Evolutionary conservation across 2,888 invertebrate species (phyloP).

Genomic region (Stomorhina lunata): DNA sequence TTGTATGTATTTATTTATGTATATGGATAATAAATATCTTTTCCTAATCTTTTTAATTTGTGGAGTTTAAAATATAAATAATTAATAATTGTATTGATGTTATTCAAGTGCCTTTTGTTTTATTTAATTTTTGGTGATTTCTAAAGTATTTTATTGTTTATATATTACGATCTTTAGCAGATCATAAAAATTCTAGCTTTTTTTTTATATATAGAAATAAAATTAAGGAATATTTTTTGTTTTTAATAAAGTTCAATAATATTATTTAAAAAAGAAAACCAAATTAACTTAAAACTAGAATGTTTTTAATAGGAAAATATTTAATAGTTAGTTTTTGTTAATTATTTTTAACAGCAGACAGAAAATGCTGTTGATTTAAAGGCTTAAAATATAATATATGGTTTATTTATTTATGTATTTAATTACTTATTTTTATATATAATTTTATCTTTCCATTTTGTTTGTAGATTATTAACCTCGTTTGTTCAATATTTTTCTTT

Average conservation of each 20-base stretch:
- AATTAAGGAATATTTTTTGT: not conserved
- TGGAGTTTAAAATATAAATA: no score
- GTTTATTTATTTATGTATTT: not conserved
- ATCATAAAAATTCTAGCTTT: slow-evolving; percentile 2
- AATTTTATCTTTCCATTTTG: not conserved
- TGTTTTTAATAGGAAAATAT: slow-evolving; percentile 14
- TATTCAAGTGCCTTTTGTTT: not conserved
- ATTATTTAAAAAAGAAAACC: not conserved
- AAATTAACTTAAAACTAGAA: not conserved
- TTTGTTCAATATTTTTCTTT: not conserved
- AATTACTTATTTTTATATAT: not conserved
- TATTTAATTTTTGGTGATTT: slow-evolving; percentile 17
- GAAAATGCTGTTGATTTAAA: not conserved
- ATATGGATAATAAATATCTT: slow-evolving; percentile 62
- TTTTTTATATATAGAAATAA: not conserved
- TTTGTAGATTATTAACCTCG: no score
- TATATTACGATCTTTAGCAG: not conserved
- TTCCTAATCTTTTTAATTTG: slow-evolving; percentile 22
- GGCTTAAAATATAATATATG: slow-evolving; percentile 8
- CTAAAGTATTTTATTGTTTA: not conserved
- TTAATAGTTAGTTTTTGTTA: not conserved
- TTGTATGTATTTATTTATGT: slow-evolving; percentile 28
- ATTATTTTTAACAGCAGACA: not conserved
- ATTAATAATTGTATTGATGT: slow-evolving; percentile 3
- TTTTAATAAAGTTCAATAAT: not conserved